Evolutionary conservation across 2,888 invertebrate genomes (phyloP).

Genomic region (Lepidocyrtoides sp.): DNA sequence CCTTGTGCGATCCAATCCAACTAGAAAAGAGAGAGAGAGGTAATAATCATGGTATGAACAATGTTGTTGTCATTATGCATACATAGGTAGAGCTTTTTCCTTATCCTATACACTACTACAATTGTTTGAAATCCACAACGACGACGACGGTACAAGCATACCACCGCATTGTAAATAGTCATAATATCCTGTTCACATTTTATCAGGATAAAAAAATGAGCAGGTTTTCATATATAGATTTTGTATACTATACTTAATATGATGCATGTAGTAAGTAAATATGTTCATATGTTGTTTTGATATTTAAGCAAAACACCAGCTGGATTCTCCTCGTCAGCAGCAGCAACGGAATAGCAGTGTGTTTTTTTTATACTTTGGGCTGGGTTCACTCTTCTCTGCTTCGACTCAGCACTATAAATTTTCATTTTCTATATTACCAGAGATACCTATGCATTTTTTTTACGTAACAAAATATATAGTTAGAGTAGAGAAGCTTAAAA

Average conservation of each 20-base stretch:
- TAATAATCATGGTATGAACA: conserved; percentile 17
- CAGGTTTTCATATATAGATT: too few relatives aligned
- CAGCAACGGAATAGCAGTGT: background rate
- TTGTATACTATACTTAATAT: background rate
- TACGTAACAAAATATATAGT: conserved; percentile 6
- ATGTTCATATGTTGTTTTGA: conserved; percentile 65
- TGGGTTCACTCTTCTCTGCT: conserved; percentile 54
- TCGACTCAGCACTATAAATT: conserved; percentile 36
- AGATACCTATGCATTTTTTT: background rate
- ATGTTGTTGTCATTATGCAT: conserved; percentile 49
- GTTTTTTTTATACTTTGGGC: conserved; percentile 7
- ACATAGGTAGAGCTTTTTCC: conserved; percentile 55
- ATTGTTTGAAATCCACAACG: conserved; percentile 27
- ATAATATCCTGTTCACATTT: background rate
- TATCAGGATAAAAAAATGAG: background rate
- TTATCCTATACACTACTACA: background rate
- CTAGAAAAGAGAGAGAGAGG: background rate
- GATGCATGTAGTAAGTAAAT: background rate
- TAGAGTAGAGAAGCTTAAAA: background rate
- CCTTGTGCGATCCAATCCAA: too few relatives aligned
- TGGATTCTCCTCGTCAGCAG: conserved; percentile 62
- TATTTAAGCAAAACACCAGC: conserved; percentile 66
- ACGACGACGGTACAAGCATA: background rate
- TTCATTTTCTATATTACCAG: background rate
- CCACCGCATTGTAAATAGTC: too few relatives aligned